phyloP scores from a whole-genome alignment of 2,113 vertebrate species.

The Grus americana region DNA sequence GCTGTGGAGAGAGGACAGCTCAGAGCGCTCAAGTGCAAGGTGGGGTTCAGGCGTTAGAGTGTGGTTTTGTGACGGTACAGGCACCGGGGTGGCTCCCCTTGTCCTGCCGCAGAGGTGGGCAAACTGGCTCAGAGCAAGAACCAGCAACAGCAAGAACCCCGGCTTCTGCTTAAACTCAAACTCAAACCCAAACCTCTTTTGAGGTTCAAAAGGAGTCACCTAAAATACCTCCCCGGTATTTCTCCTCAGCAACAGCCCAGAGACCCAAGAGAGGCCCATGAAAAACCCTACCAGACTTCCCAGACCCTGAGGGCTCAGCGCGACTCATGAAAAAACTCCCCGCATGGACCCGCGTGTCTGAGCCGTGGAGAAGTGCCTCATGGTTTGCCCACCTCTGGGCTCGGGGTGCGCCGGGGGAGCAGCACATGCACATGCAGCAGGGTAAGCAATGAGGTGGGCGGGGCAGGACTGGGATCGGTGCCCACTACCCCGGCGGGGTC shows the following conservation, averaged over 20 bases:
- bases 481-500: background rate
- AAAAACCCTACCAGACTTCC: background rate
- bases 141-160: background rate
- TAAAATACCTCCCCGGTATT: background rate
- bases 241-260: background rate
- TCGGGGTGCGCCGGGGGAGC: background rate
- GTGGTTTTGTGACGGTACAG: background rate
- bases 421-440: conserved; percentile 68
- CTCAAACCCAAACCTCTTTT: background rate
- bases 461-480: background rate
- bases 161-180: background rate
- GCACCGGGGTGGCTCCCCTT: background rate
- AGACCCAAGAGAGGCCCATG: background rate
- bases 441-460: conserved; percentile 14
- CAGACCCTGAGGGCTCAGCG: background rate
- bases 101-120: conserved; percentile 12
- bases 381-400: conserved; percentile 59
- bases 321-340: background rate
- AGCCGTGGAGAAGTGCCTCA: background rate
- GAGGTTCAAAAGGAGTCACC: background rate
- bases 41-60: background rate
- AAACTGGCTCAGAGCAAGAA: conserved; percentile 17
- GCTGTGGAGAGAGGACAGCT: background rate
- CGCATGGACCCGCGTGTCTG: rapidly evolving
- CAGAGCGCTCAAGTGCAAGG: background rate